These are phyloP conservation scores for Neolamprologus toae DNA, from an alignment of 2,113 vertebrate genomes.

Conservation along the genomic window DNA sequence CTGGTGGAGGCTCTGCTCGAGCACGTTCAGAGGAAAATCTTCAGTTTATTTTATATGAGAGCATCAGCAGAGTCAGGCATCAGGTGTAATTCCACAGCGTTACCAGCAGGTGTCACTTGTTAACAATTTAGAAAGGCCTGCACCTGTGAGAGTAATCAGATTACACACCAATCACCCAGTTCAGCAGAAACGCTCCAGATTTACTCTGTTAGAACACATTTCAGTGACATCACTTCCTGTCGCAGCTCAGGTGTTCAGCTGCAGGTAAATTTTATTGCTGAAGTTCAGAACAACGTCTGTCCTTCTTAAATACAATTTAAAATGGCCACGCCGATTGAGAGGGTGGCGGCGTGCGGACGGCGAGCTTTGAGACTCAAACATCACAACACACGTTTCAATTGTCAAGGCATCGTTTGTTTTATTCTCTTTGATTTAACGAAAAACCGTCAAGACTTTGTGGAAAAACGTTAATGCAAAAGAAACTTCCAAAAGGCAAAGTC, in stretches of 20 bases:
- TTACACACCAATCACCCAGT: background rate
- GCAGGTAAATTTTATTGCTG: background rate
- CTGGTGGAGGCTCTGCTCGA: no score
- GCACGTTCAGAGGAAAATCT: background rate
- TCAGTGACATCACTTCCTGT: background rate
- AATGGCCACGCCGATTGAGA: background rate
- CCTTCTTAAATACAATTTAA: background rate
- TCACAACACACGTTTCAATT: background rate
- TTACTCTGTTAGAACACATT: background rate
- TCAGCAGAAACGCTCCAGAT: background rate
- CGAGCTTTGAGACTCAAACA: background rate
- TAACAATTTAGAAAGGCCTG: background rate
- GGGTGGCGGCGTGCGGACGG: background rate
- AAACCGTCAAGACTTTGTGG: slow-evolving; percentile 12
- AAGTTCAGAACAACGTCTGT: background rate
- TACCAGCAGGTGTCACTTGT: background rate
- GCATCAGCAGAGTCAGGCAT: background rate
- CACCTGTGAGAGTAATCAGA: background rate
- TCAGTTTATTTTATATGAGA: background rate
- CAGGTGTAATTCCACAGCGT: background rate
- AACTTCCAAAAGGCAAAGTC: slow-evolving; percentile 47
- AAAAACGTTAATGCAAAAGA: slow-evolving; percentile 50
- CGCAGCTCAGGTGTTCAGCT: background rate
- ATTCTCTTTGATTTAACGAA: slow-evolving; percentile 26
- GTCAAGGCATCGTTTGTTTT: slow-evolving; percentile 51